These are phyloP conservation scores for Uromys caudimaculatus DNA, from an alignment of 2,797 vertebrate species.

Conservation along the genomic window DNA sequence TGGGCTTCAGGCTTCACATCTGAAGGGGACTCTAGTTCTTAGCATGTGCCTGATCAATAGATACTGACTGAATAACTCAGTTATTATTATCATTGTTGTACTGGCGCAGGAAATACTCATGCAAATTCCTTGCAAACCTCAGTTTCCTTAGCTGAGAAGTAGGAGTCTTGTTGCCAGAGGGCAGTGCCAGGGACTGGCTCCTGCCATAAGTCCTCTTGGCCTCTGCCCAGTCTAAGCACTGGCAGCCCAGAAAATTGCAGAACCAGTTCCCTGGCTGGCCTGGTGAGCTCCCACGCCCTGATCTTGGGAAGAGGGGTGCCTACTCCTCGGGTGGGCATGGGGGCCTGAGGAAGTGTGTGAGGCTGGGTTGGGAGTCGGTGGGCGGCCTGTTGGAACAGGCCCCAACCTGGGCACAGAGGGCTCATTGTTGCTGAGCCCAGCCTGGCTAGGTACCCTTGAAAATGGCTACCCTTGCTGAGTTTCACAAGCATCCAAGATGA, in stretches of 20 bases:
- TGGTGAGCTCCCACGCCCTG: conserved; percentile 81
- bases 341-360: conserved; percentile 42
- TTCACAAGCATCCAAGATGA: conserved; percentile 68
- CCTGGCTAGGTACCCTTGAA: neutral
- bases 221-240: conserved; percentile 46
- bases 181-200: neutral
- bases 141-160: conserved; percentile 26
- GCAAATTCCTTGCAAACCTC: neutral
- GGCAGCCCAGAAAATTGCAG: conserved; percentile 86
- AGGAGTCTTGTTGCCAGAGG: neutral
- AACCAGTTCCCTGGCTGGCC: conserved; percentile 91
- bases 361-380: conserved; percentile 80
- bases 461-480: conserved; percentile 28
- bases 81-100: neutral
- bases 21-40: neutral
- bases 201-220: conserved; percentile 65
- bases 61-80: neutral
- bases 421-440: conserved; percentile 79
- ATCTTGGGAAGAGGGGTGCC: conserved; percentile 89
- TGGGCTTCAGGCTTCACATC: neutral
- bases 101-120: neutral
- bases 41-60: neutral
- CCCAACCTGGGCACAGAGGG: conserved; percentile 85
- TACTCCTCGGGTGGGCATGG: conserved; percentile 85
- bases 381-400: conserved; percentile 88